Base-by-base conservation (phyloP, 2,888 invertebrate species). In the Pimpla rufipes region DNA sequence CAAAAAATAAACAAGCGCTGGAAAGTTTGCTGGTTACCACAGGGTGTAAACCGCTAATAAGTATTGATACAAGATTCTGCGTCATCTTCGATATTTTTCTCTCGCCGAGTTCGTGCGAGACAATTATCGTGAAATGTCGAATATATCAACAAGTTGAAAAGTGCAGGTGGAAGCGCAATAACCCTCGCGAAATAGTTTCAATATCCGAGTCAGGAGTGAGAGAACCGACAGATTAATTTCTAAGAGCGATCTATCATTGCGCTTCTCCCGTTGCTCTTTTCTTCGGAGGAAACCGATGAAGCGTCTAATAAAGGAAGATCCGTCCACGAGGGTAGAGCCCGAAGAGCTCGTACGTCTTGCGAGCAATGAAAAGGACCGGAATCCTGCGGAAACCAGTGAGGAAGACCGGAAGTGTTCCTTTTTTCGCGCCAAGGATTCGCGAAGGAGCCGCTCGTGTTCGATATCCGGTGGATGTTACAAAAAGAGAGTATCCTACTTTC, bases 371-470 rank as follows among this genome's bases (percentile, higher is more conserved):
- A 78, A 64, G 74, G 45, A 73, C 71, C 71, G 52, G 52, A 64
- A 62, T 55, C 45, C 42, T 23, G 18, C 35, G 45, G 35, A 57
- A 29, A 70, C 40, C 70, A 42, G 42, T 64, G 57, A 73, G 74
- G 50, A 78, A 77, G 79, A 71, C 68, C 57, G 80, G 80, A 83
- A 83, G 77, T 73, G 68, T 78, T 84, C 21, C 66, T 70, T 78
- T 75, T 74, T 81, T 81, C 64, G 57, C 74, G 50, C 23, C 52
- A 66, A 70, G 70, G 78, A 42, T 81, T 78, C 42, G 57, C 64
- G 70, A 66, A 81, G 81, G 70, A 84, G 78, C 71, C 18, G 64
- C 23, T 81, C 81, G 57, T 84, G 78, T 74, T 81, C 84, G 78
- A 81, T 84, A 84, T 81, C 78, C 78, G 74, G 52, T 70, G 42